phyloP scores from a whole-genome alignment of 2,888 invertebrate species.

The Ernsta delagoae region DNA sequence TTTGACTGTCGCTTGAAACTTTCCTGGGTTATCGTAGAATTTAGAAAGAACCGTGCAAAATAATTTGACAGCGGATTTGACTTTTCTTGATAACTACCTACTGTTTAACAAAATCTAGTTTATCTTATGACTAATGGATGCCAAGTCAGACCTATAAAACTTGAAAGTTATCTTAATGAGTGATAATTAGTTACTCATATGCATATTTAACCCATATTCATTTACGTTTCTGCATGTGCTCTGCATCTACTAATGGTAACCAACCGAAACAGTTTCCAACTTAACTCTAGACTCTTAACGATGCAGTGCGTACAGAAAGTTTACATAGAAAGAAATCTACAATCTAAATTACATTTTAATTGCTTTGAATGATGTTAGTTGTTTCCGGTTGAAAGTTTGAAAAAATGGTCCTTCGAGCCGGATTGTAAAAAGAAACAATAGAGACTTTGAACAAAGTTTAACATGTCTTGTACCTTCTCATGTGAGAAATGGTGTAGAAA shows the following conservation, averaged over 20 bases:
- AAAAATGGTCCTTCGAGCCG: slow-evolving; percentile 14
- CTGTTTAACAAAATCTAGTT: no score
- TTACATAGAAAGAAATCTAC: slow-evolving; percentile 22
- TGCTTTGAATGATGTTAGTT: slow-evolving; percentile 16
- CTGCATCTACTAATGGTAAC: background rate
- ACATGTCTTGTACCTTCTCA: no score
- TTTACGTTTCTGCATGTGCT: background rate
- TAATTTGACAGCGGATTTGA: no score
- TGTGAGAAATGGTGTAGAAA: no score
- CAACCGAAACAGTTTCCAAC: slow-evolving; percentile 19
- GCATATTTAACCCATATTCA: background rate
- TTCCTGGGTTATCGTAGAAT: no score
- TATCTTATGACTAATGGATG: no score
- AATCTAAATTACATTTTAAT: slow-evolving; percentile 35
- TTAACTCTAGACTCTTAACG: slow-evolving; percentile 19
- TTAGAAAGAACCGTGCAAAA: no score
- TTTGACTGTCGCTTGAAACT: no score
- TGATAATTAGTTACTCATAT: background rate
- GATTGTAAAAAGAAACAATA: background rate
- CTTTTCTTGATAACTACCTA: no score
- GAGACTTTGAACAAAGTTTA: background rate
- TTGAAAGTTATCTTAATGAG: no score
- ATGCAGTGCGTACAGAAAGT: slow-evolving; percentile 22
- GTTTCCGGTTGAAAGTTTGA: slow-evolving; percentile 5
- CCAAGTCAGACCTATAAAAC: no score